Conservation (phyloP, 2,797 vertebrate species). For the Clarias laeviceps region DNA sequence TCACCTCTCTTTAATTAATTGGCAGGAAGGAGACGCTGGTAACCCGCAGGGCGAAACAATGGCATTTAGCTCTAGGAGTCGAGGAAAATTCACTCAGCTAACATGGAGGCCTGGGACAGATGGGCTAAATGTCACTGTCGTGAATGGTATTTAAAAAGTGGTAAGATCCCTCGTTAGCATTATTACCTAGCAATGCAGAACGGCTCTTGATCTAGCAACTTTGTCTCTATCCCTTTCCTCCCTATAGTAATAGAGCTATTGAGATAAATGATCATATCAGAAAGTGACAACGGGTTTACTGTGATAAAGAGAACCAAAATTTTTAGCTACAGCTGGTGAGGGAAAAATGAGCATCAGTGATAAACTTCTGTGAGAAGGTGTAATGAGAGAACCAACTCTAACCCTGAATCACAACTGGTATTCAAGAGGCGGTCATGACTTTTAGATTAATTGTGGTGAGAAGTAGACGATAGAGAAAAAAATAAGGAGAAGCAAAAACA, state of each 20-base stretch:
- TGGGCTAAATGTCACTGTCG: slow-evolving; percentile 44
- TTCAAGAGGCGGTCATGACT: not conserved
- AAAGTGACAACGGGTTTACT: slow-evolving; percentile 17
- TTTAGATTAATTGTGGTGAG: not conserved
- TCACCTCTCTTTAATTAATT: slow-evolving; percentile 42
- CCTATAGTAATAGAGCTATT: slow-evolving; percentile 9
- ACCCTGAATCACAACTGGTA: not conserved
- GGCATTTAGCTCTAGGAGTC: slow-evolving; percentile 44
- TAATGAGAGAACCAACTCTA: slow-evolving; percentile 9
- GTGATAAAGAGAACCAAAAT: slow-evolving; percentile 4
- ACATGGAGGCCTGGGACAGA: slow-evolving; percentile 34
- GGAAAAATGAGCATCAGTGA: not conserved
- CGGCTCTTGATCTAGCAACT: slow-evolving; percentile 13
- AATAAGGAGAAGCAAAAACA: not conserved
- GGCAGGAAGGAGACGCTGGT: slow-evolving; percentile 4
- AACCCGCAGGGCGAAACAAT: slow-evolving; percentile 31
- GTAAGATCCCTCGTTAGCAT: slow-evolving; percentile 35
- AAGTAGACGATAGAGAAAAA: not conserved
- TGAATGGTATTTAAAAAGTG: slow-evolving; percentile 47
- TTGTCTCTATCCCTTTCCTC: not conserved
- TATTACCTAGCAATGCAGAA: slow-evolving; percentile 36
- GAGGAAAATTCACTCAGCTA: slow-evolving; percentile 11
- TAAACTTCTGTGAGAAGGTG: not conserved
- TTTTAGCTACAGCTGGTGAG: not conserved
- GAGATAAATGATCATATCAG: slow-evolving; percentile 5